Evolutionary conservation across 2,797 vertebrate species (phyloP).

Genomic region (Crenuchus spilurus): DNA sequence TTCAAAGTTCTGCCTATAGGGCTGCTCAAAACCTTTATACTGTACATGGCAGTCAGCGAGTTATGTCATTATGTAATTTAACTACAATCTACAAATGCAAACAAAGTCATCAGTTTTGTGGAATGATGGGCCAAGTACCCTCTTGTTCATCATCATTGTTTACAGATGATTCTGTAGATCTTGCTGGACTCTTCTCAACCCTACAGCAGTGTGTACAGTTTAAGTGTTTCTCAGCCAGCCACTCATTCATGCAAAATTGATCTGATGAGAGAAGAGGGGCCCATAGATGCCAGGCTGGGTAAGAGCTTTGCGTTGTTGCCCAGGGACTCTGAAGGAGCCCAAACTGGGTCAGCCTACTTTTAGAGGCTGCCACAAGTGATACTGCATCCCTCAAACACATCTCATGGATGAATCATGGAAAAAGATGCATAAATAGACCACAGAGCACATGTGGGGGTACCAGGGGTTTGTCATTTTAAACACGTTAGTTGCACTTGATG

Average conservation of each 20-base stretch:
- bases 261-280: constrained; percentile 37
- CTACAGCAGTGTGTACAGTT: constrained; percentile 26
- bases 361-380: constrained; percentile 32
- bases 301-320: constrained; percentile 37
- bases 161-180: constrained; percentile 23
- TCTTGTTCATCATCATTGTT: constrained; percentile 1
- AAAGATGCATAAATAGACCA: background rate
- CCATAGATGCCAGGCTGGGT: constrained; percentile 14
- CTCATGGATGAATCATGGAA: background rate
- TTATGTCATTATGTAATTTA: background rate
- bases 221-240: constrained; percentile 31
- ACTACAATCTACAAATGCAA: constrained; percentile 12
- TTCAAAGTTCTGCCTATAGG: background rate
- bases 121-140: background rate
- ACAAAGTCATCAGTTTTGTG: background rate
- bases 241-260: constrained; percentile 54
- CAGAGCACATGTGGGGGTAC: background rate
- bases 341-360: constrained; percentile 61
- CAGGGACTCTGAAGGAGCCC: constrained; percentile 37
- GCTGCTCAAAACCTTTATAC: background rate
- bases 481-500: background rate
- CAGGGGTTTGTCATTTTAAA: background rate
- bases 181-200: constrained; percentile 23
- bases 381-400: background rate
- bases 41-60: background rate